phyloP scores from a whole-genome alignment of 2,888 invertebrate species.

The Sialis fuliginosa region DNA sequence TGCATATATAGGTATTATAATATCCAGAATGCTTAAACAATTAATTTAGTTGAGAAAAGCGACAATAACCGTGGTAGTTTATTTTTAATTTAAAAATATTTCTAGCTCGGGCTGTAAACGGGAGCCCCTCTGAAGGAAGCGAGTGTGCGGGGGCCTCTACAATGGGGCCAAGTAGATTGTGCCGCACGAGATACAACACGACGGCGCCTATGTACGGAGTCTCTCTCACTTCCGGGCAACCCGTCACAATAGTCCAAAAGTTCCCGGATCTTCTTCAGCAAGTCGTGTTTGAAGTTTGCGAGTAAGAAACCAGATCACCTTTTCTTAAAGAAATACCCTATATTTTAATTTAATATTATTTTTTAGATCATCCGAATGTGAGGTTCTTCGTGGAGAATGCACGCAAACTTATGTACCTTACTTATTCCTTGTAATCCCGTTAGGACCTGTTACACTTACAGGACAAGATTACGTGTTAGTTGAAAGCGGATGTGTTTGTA shows the following conservation, averaged over 20 bases:
- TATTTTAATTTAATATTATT: slow-evolving; percentile 8
- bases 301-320: slow-evolving; percentile 1
- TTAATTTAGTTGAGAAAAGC: no score
- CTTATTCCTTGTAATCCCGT: slow-evolving; percentile 73
- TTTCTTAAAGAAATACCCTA: neutral
- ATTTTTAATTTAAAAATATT: neutral
- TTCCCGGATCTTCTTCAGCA: slow-evolving; percentile 84
- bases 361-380: slow-evolving; percentile 73
- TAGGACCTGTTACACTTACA: slow-evolving; percentile 78
- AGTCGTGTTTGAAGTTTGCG: slow-evolving; percentile 69
- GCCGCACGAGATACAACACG: slow-evolving; percentile 79
- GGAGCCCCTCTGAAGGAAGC: slow-evolving; percentile 25
- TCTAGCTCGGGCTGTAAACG: slow-evolving; percentile 19
- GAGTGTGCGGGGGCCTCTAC: slow-evolving; percentile 25
- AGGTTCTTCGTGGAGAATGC: slow-evolving; percentile 74
- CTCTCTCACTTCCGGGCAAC: slow-evolving; percentile 78
- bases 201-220: slow-evolving; percentile 93
- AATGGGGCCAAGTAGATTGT: slow-evolving; percentile 55
- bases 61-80: no score
- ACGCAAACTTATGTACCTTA: slow-evolving; percentile 87
- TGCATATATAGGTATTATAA: no score
- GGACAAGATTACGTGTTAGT: slow-evolving; percentile 91
- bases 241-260: slow-evolving; percentile 85
- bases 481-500: slow-evolving; percentile 85
- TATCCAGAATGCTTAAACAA: no score